Evolutionary conservation across 2,888 invertebrate species (phyloP).

Genomic region (Morinoia aosen): DNA sequence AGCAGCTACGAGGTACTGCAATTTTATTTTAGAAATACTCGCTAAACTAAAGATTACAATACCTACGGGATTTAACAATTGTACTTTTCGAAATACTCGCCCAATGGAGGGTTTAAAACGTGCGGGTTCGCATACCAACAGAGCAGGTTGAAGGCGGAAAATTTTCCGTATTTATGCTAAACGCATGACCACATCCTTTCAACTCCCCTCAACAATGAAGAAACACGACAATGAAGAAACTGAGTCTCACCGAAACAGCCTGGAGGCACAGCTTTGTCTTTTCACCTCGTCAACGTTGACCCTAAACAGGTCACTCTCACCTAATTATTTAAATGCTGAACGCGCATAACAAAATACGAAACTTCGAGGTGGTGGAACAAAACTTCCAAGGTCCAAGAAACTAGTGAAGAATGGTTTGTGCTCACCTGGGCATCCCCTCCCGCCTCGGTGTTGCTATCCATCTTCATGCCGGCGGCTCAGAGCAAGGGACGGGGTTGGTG

Average conservation of each 20-base stretch:
- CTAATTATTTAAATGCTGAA: not conserved
- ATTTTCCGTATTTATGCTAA: not conserved
- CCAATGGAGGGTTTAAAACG: not conserved
- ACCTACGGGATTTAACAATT: not conserved
- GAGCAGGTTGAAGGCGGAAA: not conserved
- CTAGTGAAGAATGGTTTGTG: not conserved
- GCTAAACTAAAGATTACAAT: not conserved
- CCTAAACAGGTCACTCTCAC: not conserved
- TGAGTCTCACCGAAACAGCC: not conserved
- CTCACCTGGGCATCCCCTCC: constrained; percentile 43
- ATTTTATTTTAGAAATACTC: not conserved
- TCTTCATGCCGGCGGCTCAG: constrained; percentile 45
- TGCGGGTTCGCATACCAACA: not conserved
- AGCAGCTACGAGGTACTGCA: not conserved
- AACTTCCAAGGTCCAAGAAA: not conserved
- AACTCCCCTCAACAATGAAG: not conserved
- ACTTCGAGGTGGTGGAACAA: not conserved
- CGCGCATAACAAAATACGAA: not conserved
- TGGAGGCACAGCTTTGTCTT: not conserved
- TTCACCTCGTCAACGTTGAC: not conserved
- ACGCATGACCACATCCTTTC: not conserved
- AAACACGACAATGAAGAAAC: not conserved
- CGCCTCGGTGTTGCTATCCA: constrained; percentile 53
- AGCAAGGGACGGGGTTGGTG: not conserved
- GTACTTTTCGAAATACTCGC: not conserved